A percentile compares a stretch with the other conserved stretches of the same genome.
Conservation (phyloP, 2,888 invertebrate genomes). For the Ametastegia equiseti region DNA sequence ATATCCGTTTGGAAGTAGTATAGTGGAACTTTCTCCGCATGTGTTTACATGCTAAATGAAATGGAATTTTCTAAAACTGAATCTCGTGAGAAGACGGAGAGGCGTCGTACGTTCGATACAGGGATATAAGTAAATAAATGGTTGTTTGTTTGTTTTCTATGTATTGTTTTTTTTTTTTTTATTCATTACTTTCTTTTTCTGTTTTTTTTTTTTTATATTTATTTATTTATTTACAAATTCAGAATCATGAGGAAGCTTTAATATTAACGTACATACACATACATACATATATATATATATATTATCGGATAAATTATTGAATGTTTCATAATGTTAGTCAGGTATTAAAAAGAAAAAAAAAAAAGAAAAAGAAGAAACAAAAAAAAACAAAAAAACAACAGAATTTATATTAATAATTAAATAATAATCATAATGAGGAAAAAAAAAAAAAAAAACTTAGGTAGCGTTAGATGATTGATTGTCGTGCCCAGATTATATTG, state of each 20-base stretch:
- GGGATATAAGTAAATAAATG: not conserved
- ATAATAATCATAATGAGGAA: not conserved
- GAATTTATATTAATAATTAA: conserved; percentile 31
- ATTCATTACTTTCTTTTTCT: not conserved
- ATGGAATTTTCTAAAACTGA: too few relatives aligned
- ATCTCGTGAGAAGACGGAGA: not conserved
- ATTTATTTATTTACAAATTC: not conserved
- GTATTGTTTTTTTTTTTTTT: too few relatives aligned
- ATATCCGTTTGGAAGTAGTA: too few relatives aligned
- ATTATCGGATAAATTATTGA: conserved; percentile 38
- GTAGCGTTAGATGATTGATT: not conserved
- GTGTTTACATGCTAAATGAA: too few relatives aligned
- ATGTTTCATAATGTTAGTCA: conserved; percentile 53
- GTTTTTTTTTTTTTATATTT: not conserved
- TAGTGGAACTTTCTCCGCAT: too few relatives aligned
- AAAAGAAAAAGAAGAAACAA: too few relatives aligned
- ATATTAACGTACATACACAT: conserved; percentile 38
- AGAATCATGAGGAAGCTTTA: conserved; percentile 36
- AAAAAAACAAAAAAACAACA: too few relatives aligned
- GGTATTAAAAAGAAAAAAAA: too few relatives aligned
- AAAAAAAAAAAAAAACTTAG: conserved; percentile 32
- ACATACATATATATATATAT: conserved; percentile 42
- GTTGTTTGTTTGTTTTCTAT: too few relatives aligned
- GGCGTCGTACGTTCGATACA: not conserved
- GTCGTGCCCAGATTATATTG: not conserved